Evolutionary conservation across 2,888 invertebrate species (phyloP), one percentile per base, ranked within the genome.

Genomic region (Plusia festucae): DNA sequence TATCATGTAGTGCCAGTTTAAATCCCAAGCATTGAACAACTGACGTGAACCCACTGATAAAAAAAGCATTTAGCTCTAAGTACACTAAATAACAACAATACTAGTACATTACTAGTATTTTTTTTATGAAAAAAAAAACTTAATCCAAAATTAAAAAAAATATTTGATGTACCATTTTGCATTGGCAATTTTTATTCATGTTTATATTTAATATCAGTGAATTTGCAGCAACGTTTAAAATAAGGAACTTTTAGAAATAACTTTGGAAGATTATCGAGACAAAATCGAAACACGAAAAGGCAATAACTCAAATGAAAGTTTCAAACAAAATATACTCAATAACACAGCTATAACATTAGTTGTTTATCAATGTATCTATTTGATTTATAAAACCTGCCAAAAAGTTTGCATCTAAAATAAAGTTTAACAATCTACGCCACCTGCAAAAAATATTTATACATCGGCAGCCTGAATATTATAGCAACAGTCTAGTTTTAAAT

Each of bases 351-450:
- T n/a, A 40, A 18, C 18, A 18, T 18, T 49, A 18, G 46, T 18
- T 49, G 20, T 18, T 18, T 18, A 49, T 11, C 9, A 49, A 49
- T 13, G 20, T 49, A 49, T 11, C 18, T 18, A 20, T 8, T 8
- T 49, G 46, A 49, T 49, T 20, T 49, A 46, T 46, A 49, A 20
- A 18, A 18, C 18, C 46, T 49, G 46, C 20, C 46, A 20, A 18
- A 49, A 20, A 49, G 9, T 49, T 49, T 13, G 11, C 9, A 46
- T 20, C 18, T 49, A 49, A 49, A 49, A 49, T 49, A 49, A 49
- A 49, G n/a, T 40, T 40, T 40, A n/a, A 40, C n/a, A 40, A 40
- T 40, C n/a, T 40, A 40, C n/a, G 40, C n/a, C 6, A 40, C n/a
- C 6, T 40, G 40, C 15, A 40, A 40, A 40, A 40, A 40, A 40